Base-by-base conservation (phyloP, 2,888 invertebrate genomes). In the Acrocyrtus sp. region DNA sequence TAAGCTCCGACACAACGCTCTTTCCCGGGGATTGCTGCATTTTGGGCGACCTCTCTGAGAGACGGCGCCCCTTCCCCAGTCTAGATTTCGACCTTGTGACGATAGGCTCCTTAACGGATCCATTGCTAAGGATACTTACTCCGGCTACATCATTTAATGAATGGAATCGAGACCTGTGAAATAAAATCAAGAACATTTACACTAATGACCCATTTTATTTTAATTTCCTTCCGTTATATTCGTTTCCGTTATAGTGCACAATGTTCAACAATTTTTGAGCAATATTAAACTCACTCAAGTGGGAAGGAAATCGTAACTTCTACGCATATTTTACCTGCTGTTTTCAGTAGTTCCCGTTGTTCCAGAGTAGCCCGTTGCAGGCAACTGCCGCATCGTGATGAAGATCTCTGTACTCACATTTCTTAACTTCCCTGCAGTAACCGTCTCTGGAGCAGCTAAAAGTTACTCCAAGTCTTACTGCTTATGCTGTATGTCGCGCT, bases 51-150 rank as follows among this genome's bases (percentile, higher is more conserved):
- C 61, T 62, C 10, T 57, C 58, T 10, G 50, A 58, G 24, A 65
- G 34, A 48, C 63, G 67, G 3, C 65, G 43, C 6, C 61, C 58
- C 24, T 29, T 70, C 12, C 65, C 47, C 56, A 56, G 60, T 69
- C 75, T 76, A 58, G 75, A 70, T 69, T 80, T 77, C 4, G 80
- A 78, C 10, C 80, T 61, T 53, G 80, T 80, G 15, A 77, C 66
- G 51, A 80, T 75, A 34, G 77, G 78, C 45, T 76, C 78, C 61
- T 75, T 77, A 3, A 65, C 48, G 21, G 68, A 72, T 47, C 80
- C 80, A 72, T 80, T 80, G 26, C 60, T 77, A 69, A 78, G 74
- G 69, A 74, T 74, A 72, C 72, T 78, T n/a, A 54, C 74, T n/a
- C 65, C 60, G 12, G 74, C 12, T 15, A 57, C 21, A 27, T 76